Conservation (phyloP, 2,113 vertebrate species). For the Syngnathoides biaculeatus region DNA sequence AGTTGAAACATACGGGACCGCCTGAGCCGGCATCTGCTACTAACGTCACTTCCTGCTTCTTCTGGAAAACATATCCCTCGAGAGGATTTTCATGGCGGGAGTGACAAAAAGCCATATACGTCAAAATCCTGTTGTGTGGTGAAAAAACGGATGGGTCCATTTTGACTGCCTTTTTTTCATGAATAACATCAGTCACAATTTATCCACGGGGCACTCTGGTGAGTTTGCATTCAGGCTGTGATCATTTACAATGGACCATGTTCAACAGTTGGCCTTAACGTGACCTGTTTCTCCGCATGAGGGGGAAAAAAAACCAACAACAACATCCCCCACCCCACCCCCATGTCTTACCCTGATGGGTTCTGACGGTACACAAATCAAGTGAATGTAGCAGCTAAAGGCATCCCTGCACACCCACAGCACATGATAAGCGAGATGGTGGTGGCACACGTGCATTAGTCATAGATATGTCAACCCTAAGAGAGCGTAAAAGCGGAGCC, state of each 20-base stretch:
- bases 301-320: too few species aligned
- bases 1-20: too few species aligned
- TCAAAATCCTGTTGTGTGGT: too few species aligned
- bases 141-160: too few species aligned
- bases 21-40: too few species aligned
- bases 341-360: constrained; percentile 25
- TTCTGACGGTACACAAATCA: constrained; percentile 41
- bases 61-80: too few species aligned
- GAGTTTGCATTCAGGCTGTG: not conserved
- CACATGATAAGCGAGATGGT: constrained; percentile 29
- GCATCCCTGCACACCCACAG: constrained; percentile 21
- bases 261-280: constrained; percentile 1
- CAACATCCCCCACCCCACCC: too few species aligned
- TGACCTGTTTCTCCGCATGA: constrained; percentile 12
- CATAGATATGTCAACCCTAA: constrained; percentile 12
- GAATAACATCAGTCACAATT: not conserved
- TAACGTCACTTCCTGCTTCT: too few species aligned
- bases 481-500: constrained; percentile 1
- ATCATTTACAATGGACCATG: not conserved
- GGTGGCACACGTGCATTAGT: constrained; percentile 40
- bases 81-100: too few species aligned
- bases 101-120: too few species aligned
- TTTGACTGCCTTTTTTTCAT: too few species aligned
- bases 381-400: constrained; percentile 24
- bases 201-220: not conserved